Evolutionary conservation across 2,888 invertebrate genomes (phyloP), one percentile per base, ranked within the genome.

Genomic region (Incurvaria masculella): DNA sequence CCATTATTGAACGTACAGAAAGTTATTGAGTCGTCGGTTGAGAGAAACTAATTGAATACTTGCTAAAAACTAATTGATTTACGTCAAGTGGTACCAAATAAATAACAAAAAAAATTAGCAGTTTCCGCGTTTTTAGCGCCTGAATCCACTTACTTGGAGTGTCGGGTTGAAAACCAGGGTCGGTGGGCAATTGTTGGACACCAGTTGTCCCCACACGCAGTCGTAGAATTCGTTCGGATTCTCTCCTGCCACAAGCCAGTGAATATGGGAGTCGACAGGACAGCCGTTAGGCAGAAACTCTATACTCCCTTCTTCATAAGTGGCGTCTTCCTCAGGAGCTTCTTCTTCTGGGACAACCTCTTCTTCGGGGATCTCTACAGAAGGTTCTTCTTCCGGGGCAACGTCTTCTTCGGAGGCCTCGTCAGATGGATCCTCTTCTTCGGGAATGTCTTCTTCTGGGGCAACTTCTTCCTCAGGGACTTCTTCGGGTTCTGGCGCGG

Each of bases 271-370:
- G 53, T 72, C 52, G 0, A 61, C 61, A 1, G 74, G 74, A 54
- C 74, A 75, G 2, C 74, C 74, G 49, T 74, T 72, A 5, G 57
- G 59, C 5, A 59, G 57, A 56, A 67, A 66, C 2, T 62, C 61
- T 0, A 58, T 53, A 18, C 47, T 42, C 21, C 45, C 50, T 2
- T 16, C 19, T 26, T 44, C 47, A 10, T 33, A 38, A 38, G 3
- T 27, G 8, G 39, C n/a, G 14, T 23, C 17, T 1, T 40, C 39
- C 2, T 43, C 48, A 6, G 48, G 26, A 5, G 41, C 21, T 19
- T 49, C 49, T 3, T 45, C 20, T 2, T 21, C 21, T 11, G 38
- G 18, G 11, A 39, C 45, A 3, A 38, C 27, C 21, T 45, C 20
- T 21, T n/a, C n/a, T n/a, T n/a, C n/a, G n/a, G n/a, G n/a, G n/a